Evolutionary conservation across 2,797 vertebrate genomes (phyloP).

Genomic region (Lophotriccus pileatus): DNA sequence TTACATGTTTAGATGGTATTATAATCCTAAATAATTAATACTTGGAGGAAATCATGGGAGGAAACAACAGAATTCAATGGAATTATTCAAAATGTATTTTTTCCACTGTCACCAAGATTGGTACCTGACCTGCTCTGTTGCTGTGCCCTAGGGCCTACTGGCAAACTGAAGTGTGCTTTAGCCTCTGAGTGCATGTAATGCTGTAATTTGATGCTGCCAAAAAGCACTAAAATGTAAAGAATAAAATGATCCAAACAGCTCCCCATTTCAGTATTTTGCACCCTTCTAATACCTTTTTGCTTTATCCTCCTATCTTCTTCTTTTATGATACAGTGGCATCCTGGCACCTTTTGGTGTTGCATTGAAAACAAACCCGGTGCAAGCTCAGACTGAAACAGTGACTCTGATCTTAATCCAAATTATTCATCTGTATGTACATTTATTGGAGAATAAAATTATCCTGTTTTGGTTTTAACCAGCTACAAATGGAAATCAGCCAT

Average conservation of each 20-base stretch:
- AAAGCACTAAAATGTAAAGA: not conserved
- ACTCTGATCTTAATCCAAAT: not conserved
- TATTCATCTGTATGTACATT: not conserved
- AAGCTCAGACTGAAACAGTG: not conserved
- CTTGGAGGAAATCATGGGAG: not conserved
- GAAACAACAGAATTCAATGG: not conserved
- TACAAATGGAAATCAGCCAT: not conserved
- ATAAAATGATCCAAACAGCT: not conserved
- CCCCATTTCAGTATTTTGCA: not conserved
- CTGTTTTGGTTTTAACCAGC: not conserved
- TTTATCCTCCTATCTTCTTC: not conserved
- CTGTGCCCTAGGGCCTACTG: not conserved
- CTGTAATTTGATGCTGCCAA: not conserved
- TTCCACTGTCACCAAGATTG: not conserved
- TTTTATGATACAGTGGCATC: not conserved
- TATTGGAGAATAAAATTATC: not conserved
- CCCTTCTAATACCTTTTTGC: not conserved
- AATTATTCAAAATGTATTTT: constrained; percentile 12
- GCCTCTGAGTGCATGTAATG: not conserved
- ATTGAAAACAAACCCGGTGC: not conserved
- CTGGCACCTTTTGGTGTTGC: not conserved
- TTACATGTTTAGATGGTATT: not conserved
- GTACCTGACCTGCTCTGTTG: not conserved
- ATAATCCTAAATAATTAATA: not conserved
- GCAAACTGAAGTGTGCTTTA: not conserved